Evolutionary conservation across 2,888 invertebrate genomes (phyloP).

Genomic region (Amblyteles armatorius): DNA sequence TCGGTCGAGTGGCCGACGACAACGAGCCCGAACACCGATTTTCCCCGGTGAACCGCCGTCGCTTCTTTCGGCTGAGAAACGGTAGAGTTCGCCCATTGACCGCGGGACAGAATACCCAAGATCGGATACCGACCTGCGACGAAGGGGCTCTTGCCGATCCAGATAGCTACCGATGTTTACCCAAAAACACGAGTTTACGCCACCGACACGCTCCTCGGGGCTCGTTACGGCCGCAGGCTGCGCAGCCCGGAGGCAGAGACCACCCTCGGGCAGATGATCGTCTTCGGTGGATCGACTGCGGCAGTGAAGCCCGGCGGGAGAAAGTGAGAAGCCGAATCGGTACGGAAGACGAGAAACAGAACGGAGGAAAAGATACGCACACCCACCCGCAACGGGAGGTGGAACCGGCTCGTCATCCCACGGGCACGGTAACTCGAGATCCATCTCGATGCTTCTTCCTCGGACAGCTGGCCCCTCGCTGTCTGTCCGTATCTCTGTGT

Average conservation of each 20-base stretch:
- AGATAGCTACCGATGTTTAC: slow-evolving; percentile 52
- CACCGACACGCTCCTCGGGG: slow-evolving; percentile 29
- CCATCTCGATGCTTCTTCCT: slow-evolving; percentile 74
- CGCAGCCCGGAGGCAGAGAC: slow-evolving; percentile 22
- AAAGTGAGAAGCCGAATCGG: slow-evolving; percentile 28
- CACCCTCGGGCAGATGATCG: slow-evolving; percentile 61
- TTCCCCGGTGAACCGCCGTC: slow-evolving; percentile 12
- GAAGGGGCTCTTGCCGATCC: slow-evolving; percentile 19
- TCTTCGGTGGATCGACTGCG: slow-evolving; percentile 52
- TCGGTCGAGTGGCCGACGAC: slow-evolving; percentile 64
- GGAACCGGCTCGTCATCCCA: slow-evolving; percentile 68
- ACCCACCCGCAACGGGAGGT: slow-evolving; percentile 65
- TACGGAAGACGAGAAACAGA: slow-evolving; percentile 62
- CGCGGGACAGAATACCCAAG: slow-evolving; percentile 9
- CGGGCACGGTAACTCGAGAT: slow-evolving; percentile 80
- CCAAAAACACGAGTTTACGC: slow-evolving; percentile 58
- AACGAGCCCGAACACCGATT: slow-evolving; percentile 52
- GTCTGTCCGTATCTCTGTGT: slow-evolving; percentile 47
- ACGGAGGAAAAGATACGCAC: slow-evolving; percentile 61
- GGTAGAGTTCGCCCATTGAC: slow-evolving; percentile 5
- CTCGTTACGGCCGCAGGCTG: slow-evolving; percentile 10
- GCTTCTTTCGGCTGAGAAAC: slow-evolving; percentile 43
- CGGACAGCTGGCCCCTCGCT: slow-evolving; percentile 75
- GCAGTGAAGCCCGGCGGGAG: slow-evolving; percentile 45
- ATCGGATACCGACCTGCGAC: neutral